Percentiles rank a stretch among this genome's conserved stretches.
phyloP scores from a whole-genome alignment of 1,140 invertebrate genomes.

The Battus philenor region DNA sequence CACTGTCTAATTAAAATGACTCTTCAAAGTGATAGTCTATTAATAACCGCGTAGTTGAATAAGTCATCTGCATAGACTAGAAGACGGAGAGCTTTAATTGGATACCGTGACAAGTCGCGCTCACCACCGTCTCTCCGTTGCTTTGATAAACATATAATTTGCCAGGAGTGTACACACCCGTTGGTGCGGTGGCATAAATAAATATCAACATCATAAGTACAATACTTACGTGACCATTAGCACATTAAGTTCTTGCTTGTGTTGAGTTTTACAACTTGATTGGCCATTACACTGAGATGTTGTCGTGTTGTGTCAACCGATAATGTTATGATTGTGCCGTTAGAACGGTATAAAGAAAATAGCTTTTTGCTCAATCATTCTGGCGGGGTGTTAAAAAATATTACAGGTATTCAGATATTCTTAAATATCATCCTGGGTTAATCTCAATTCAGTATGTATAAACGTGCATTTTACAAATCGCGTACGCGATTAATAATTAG shows the following conservation, averaged over 20 bases:
- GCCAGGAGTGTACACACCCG: slow-evolving; percentile 18
- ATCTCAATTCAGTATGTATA: too few species aligned
- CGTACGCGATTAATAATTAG: too few species aligned
- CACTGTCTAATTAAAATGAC: slow-evolving; percentile 5
- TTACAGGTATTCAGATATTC: too few species aligned
- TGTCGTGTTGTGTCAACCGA: too few species aligned
- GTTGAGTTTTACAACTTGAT: slow-evolving; percentile 8
- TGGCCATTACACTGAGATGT: not conserved
- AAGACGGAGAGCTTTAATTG: slow-evolving; percentile 26
- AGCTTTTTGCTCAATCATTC: too few species aligned
- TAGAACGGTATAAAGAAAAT: too few species aligned
- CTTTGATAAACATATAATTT: slow-evolving; percentile 37
- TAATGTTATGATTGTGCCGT: too few species aligned
- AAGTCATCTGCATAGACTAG: slow-evolving; percentile 24
- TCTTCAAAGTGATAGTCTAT: slow-evolving; percentile 12
- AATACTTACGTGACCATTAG: slow-evolving; percentile 11
- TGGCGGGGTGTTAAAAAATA: too few species aligned
- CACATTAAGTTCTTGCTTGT: slow-evolving; percentile 6
- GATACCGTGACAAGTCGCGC: slow-evolving; percentile 26
- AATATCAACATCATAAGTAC: slow-evolving; percentile 14
- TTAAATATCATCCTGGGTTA: too few species aligned
- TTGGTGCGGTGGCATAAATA: slow-evolving; percentile 4
- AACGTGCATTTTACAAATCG: too few species aligned
- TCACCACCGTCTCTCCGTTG: slow-evolving; percentile 28
- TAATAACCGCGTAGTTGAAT: slow-evolving; percentile 21